Base-by-base conservation (phyloP, 2,888 invertebrate genomes). In the Euzophera pinguis region DNA sequence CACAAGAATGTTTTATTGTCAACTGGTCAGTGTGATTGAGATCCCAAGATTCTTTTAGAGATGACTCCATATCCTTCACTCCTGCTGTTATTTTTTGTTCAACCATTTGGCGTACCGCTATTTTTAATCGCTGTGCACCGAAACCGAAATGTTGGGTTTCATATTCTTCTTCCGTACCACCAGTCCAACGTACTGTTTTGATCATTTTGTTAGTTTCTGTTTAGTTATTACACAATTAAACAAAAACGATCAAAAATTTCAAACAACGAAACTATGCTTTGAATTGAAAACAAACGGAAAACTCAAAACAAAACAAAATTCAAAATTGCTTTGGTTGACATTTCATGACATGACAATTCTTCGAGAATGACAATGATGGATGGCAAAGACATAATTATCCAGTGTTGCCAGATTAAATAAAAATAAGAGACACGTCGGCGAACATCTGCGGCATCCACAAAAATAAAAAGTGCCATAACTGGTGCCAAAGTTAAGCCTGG, bases 121-220 rank as follows among this genome's bases (percentile, higher is more conserved):
- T 84, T 81, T 88, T 84, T 0, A 91, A 65, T 9, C 84, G 74
- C 65, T 89, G 89, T 4, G 85, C 68, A 14, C 90, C 90, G 58
- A 90, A 91, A 47, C 90, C 88, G 50, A 89, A 90, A 59, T 83
- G 84, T 60, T 91, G 89, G 0, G 89, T 89, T 65, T 89, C 86
- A 58, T 90, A 90, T 73, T 91, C 90, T 72, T 91, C 90, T 1
- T 85, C 78, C 12, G 76, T 77, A 9, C 89, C 90, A 42, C 90
- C 90, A 17, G 58, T 66, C 89, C 89, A 90, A 6, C 72, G 69
- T 47, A 71, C 62, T 7, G 73, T 75, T 67, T 78, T 78, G 35
- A 84, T 84, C 88, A 88, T 89, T 58, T 41, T 50, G 27, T 3
- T 27, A 39, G n/a, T n/a, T n/a, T n/a, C n/a, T n/a, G n/a, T 3